A percentile compares a stretch with the other conserved stretches of the same genome.
Evolutionary conservation across 2,888 invertebrate species (phyloP).

Genomic region (Lepidochitona cinerea): DNA sequence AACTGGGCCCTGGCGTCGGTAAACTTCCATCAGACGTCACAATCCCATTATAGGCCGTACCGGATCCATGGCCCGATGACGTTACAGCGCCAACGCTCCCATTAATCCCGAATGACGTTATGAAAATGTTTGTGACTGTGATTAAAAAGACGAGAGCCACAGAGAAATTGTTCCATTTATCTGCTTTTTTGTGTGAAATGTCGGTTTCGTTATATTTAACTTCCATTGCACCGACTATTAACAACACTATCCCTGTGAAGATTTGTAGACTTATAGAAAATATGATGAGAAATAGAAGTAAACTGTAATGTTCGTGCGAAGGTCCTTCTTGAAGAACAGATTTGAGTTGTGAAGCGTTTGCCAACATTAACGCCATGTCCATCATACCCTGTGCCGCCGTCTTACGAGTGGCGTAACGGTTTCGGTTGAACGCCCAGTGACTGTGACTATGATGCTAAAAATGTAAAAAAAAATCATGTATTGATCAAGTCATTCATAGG

Average conservation of each 20-base stretch:
- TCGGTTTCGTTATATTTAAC: not conserved
- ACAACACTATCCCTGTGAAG: not conserved
- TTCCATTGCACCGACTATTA: not conserved
- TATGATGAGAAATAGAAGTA: not conserved
- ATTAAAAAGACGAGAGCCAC: slow-evolving; percentile 30
- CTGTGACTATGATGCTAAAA: too few relatives aligned
- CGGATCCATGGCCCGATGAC: not conserved
- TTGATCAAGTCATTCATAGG: too few relatives aligned
- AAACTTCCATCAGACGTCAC: too few relatives aligned
- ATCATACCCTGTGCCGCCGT: slow-evolving; percentile 12
- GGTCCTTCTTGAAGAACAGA: not conserved
- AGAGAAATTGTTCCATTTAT: slow-evolving; percentile 6
- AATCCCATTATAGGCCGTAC: not conserved
- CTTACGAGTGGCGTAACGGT: slow-evolving; percentile 10
- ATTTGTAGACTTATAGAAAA: slow-evolving; percentile 2
- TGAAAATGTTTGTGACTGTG: slow-evolving; percentile 9
- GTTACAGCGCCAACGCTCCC: not conserved
- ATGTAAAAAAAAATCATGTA: too few relatives aligned
- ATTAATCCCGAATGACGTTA: slow-evolving; percentile 4
- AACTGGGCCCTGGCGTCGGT: too few relatives aligned
- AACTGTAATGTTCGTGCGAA: not conserved
- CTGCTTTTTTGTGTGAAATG: not conserved
- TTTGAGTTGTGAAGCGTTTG: slow-evolving; percentile 11
- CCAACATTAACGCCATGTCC: slow-evolving; percentile 9
- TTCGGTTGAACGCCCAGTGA: not conserved